Base-by-base conservation (phyloP, 1,140 invertebrate genomes). In the Pararge aegeria region DNA sequence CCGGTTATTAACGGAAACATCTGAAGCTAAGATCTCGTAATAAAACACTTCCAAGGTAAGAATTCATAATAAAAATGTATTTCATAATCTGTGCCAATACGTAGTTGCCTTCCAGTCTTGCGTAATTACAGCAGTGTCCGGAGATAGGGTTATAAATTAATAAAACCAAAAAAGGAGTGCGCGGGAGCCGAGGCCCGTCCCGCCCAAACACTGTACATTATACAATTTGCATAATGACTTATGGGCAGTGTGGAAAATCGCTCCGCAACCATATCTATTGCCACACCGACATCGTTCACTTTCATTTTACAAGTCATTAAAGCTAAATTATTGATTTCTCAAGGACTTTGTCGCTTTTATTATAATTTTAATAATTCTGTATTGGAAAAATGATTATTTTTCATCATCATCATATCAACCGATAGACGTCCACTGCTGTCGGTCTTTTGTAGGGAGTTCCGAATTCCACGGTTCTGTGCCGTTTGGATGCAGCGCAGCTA, bases 101-200 rank as follows among this genome's bases (percentile, higher is more conserved):
- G 1, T 16, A 18, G 38, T 20, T 46, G 7, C 42, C 42, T 46
- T 46, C 42, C 42, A 19, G 42, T 20, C 16, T 58, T 40, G 20
- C 58, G 70, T 74, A 74, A 76, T 78, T 75, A 75, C 53, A 61
- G 53, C 40, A 53, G 50, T 58, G 58, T 51, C 56, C 29, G 16
- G 21, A 69, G 74, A 72, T 74, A 66, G 68, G 64, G 6, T 38
- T 73, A 70, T 78, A 78, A 78, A 78, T 80, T 70, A 71, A 73
- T 52, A 65, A 68, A 67, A 67, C 68, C 66, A 69, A 77, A 79
- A 72, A 73, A 53, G 66, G 64, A 65, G 46, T 48, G 61, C 55
- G 37, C 55, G 48, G 62, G 46, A 59, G 66, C 52, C 51, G 46
- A 27, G 29, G 24, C 5, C 30, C 18, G 48, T 18, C 30, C 51